phyloP scores from a whole-genome alignment of 2,113 vertebrate species.

The Emydocephalus ijimae region DNA sequence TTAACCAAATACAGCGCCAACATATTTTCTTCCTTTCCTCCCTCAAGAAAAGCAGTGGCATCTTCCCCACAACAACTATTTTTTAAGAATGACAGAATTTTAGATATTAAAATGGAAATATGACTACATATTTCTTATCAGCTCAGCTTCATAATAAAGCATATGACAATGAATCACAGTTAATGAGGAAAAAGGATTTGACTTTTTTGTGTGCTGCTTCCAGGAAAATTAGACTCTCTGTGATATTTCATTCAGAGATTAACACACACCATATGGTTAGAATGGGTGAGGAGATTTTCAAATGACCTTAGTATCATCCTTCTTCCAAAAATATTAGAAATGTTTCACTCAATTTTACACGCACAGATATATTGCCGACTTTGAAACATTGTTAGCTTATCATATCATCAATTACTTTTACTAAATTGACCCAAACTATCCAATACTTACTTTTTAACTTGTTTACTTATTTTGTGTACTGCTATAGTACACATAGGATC shows the following conservation, averaged over 20 bases:
- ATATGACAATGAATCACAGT: accelerated
- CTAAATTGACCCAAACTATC: not conserved
- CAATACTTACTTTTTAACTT: not conserved
- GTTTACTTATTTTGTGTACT: not conserved
- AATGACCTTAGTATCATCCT: not conserved
- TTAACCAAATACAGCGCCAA: not conserved
- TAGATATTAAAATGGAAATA: not conserved
- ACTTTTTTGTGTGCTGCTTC: not conserved
- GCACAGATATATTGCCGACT: not conserved
- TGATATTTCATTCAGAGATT: not conserved
- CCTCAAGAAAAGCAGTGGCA: not conserved
- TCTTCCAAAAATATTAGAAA: not conserved
- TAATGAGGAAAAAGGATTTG: not conserved
- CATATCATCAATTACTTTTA: not conserved
- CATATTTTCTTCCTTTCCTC: not conserved
- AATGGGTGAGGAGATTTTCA: not conserved
- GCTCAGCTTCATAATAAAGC: accelerated
- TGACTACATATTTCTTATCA: not conserved
- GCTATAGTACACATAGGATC: not conserved
- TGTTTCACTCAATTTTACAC: not conserved
- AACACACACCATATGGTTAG: not conserved
- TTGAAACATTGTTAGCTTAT: not conserved
- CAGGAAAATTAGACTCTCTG: not conserved
- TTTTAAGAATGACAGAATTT: not conserved
- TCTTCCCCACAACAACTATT: not conserved